Evolutionary conservation across 2,888 invertebrate genomes (phyloP).

Genomic region (Creontiades dilutus): DNA sequence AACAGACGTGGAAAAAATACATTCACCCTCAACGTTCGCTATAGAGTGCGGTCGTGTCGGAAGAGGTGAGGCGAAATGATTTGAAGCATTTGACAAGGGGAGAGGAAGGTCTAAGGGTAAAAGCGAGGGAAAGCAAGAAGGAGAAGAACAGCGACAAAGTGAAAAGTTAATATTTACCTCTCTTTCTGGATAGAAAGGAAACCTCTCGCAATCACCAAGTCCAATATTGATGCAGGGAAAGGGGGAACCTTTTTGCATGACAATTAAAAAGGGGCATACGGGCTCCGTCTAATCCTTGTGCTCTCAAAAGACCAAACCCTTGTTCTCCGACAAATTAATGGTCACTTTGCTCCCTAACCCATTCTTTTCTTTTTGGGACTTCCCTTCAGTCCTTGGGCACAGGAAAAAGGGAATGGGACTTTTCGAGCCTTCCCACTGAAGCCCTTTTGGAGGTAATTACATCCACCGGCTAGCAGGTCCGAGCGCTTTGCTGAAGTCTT

Average conservation of each 20-base stretch:
- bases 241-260: slow-evolving; percentile 74
- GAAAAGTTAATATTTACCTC: slow-evolving; percentile 73
- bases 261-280: slow-evolving; percentile 75
- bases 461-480: neutral
- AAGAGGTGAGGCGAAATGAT: slow-evolving; percentile 36
- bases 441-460: slow-evolving; percentile 9
- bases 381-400: neutral
- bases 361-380: slow-evolving; percentile 37
- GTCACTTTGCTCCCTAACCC: slow-evolving; percentile 57
- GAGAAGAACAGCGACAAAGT: slow-evolving; percentile 51
- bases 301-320: slow-evolving; percentile 45
- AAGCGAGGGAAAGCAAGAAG: slow-evolving; percentile 37
- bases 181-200: slow-evolving; percentile 59
- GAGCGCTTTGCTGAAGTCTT: neutral
- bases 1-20: neutral
- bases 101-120: slow-evolving; percentile 32
- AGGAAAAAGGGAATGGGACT: neutral
- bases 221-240: slow-evolving; percentile 74
- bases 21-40: neutral
- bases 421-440: neutral
- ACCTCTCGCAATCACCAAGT: slow-evolving; percentile 73
- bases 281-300: slow-evolving; percentile 61
- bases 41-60: neutral
- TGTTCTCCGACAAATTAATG: slow-evolving; percentile 33
- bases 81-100: slow-evolving; percentile 35